Base-by-base conservation (phyloP, 2,888 invertebrate genomes). In the Ennomos quercinarius region DNA sequence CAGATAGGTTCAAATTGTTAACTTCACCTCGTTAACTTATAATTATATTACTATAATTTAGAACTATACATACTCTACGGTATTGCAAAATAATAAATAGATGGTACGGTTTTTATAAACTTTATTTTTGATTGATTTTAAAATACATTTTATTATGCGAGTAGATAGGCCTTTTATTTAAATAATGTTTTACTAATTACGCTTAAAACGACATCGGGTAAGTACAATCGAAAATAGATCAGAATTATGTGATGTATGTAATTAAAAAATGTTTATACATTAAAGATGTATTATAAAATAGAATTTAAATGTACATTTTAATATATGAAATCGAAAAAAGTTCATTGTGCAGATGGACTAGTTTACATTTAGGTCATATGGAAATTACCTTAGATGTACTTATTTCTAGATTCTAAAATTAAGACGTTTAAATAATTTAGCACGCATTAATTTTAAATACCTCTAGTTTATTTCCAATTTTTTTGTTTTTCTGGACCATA, bases 91-190 rank as follows among this genome's bases (percentile, higher is more conserved):
- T 64, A 76, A 73, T 73, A 74, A 76, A 55, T 60, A 60, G 50
- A 39, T 64, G 35, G 51, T 72, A 71, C 64, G 70, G 63, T 77
- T 80, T 80, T 27, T 83, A 82, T 80, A 72, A 74, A 76, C 72
- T 84, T 87, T 83, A 85, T 88, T 89, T 89, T 87, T 83, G 81
- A 87, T 77, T 81, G 67, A 74, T 87, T 87, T 89, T 85, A 80
- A 84, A 84, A 77, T 84, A 81, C 83, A 83, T 84, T 86, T 84
- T 85, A 80, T 85, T 81, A 75, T 73, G 77, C 77, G 67, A 77
- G 63, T 81, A 84, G 78, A 76, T 85, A 87, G 86, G 86, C 85
- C 86, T 80, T 86, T 77, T 83, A n/a, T 77, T 80, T 80, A 81
- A 74, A 64, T 66, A 71, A 6, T 76, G 69, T 78, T 80, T 81